Percentiles rank a stretch among this genome's conserved stretches.
These are phyloP conservation scores for Saxicola maurus DNA, from an alignment of 2,797 vertebrate genomes.

Conservation along the genomic window DNA sequence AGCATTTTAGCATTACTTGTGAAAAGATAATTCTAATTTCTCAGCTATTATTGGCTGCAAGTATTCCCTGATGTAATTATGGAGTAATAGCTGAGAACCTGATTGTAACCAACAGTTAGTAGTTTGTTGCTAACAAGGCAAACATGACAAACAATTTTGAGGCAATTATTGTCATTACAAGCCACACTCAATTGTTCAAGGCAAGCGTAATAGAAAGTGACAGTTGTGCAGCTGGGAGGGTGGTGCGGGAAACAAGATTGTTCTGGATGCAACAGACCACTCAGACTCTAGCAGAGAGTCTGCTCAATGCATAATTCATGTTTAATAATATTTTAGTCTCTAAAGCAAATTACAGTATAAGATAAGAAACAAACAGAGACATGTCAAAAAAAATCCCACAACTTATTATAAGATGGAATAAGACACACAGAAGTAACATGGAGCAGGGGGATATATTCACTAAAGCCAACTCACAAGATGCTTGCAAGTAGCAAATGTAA, in stretches of 20 bases:
- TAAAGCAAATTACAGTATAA: constrained; percentile 20
- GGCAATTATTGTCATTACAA: constrained; percentile 66
- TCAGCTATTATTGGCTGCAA: constrained; percentile 38
- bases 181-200: constrained; percentile 53
- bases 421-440: background rate
- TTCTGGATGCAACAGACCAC: constrained; percentile 23
- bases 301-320: constrained; percentile 55
- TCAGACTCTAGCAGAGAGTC: constrained; percentile 7
- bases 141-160: constrained; percentile 67
- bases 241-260: background rate
- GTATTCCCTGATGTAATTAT: constrained; percentile 57
- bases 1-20: constrained; percentile 16
- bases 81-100: constrained; percentile 55
- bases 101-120: constrained; percentile 60
- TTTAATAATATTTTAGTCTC: constrained; percentile 48
- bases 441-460: background rate
- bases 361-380: constrained; percentile 19
- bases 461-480: background rate
- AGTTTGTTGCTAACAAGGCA: constrained; percentile 63
- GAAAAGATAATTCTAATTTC: constrained; percentile 46
- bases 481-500: background rate
- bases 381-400: background rate
- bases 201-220: constrained; percentile 53
- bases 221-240: constrained; percentile 61
- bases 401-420: background rate